Base-by-base conservation (phyloP, 2,113 vertebrate genomes). In the Cyprinodon tularosa region DNA sequence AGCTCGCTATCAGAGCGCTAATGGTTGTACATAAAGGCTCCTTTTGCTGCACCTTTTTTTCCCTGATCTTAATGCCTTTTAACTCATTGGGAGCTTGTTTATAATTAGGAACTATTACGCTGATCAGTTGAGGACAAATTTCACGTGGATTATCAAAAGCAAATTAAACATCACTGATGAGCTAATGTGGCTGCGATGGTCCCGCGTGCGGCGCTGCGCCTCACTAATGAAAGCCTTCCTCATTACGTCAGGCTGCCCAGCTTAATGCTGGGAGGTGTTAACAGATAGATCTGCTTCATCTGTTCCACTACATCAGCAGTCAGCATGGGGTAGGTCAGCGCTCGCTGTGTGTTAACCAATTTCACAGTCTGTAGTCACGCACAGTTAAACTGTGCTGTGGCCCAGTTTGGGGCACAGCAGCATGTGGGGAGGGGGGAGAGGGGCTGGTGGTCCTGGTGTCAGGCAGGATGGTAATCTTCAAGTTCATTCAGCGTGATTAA, bases 401-500 rank as follows among this genome's bases (percentile, higher is more conserved):
- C 95, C 22, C 44, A 94, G 95, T 84, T 96, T 96, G 94, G 95
- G 48, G 47, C 15, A 12, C 29, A 68, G 66, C 0, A 48, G 47
- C 22, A 20, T 4, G 39, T 13, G 64, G 1, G 29, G 0, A 13
- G 20, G 12, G 44, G 38, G 11, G 71, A 3, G 36, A 44, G 37
- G 70, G 12, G 42, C 11, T n/a, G 66, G 73, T 62, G 71, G 85
- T 47, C 67, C 64, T 36, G 72, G 48, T 36, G 3, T 62, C 45
- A 44, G 72, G 82, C 94, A 95, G 95, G 94, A 95, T 93, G 95
- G 95, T 94, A 94, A 95, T 97, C 96, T 96, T 95, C 96, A 98
- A 97, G 97, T 99, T 99, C 97, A 98, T 97, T 97, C 96, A 96
- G 85, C 76, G 90, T 96, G 95, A 95, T 96, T 96, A 95, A 97